Conservation (phyloP, 64 coral and sea anemone species). For the Cladopsammia gracilis region DNA sequence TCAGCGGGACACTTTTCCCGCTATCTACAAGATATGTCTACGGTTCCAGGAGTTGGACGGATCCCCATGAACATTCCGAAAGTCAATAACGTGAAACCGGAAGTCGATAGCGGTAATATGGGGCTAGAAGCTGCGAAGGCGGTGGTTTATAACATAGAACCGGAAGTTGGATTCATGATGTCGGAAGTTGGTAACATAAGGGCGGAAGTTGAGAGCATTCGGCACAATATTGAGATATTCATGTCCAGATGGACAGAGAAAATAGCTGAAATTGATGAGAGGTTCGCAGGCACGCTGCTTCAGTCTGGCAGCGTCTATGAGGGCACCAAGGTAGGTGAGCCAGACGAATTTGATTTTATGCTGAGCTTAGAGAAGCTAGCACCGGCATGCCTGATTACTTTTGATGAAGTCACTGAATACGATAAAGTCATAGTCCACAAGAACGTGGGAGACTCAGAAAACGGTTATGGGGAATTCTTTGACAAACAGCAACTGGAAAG, state of each 20-base stretch:
- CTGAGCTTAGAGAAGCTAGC: conserved; percentile 28
- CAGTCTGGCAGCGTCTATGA: conserved; percentile 57
- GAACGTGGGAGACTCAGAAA: background rate
- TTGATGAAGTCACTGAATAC: conserved; percentile 9
- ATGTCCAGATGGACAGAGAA: conserved; percentile 5
- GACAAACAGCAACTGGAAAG: conserved; percentile 27
- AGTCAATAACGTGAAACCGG: background rate
- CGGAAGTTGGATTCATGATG: background rate
- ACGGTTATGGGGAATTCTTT: conserved; percentile 8
- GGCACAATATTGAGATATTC: background rate
- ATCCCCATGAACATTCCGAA: background rate
- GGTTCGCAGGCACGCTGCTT: conserved; percentile 37
- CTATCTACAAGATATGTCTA: conserved; percentile 27
- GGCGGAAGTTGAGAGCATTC: background rate
- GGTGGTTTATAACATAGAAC: background rate
- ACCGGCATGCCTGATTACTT: background rate
- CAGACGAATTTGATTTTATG: conserved; percentile 76
- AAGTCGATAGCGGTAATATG: background rate
- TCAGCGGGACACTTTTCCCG: conserved; percentile 1
- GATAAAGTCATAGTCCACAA: conserved; percentile 22
- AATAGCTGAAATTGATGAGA: conserved; percentile 43
- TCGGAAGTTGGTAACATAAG: background rate
- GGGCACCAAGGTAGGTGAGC: conserved; percentile 44
- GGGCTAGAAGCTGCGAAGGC: background rate
- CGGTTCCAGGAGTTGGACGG: conserved; percentile 33